Conservation (phyloP, 1,140 invertebrate genomes). For the Popillia japonica region DNA sequence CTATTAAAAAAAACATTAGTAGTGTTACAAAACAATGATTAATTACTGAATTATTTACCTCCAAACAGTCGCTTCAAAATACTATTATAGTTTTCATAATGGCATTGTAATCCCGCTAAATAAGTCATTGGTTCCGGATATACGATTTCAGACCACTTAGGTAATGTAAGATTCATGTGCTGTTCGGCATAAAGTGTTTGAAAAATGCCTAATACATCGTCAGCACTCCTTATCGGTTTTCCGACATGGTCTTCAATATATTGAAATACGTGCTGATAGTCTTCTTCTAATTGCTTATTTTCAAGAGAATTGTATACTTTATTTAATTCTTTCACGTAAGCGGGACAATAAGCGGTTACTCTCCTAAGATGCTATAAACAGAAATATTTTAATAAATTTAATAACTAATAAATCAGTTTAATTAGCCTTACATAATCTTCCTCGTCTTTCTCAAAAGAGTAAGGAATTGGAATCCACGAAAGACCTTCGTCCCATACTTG, state of each 20-base stretch:
- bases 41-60: slow-evolving; percentile 45
- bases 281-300: slow-evolving; percentile 46
- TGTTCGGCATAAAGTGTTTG: slow-evolving; percentile 55
- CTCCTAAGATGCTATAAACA: slow-evolving; percentile 47
- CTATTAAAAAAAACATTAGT: slow-evolving; percentile 46
- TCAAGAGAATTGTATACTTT: slow-evolving; percentile 46
- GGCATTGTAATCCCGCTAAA: slow-evolving; percentile 50
- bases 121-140: slow-evolving; percentile 50
- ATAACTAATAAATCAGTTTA: background rate
- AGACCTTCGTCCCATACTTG: slow-evolving; percentile 61
- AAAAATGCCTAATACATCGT: slow-evolving; percentile 51
- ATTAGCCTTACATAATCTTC: slow-evolving; percentile 61
- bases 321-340: slow-evolving; percentile 53
- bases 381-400: background rate
- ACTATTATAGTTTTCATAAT: slow-evolving; percentile 52
- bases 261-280: slow-evolving; percentile 46
- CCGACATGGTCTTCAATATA: slow-evolving; percentile 51
- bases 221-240: slow-evolving; percentile 41
- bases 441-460: slow-evolving; percentile 58
- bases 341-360: slow-evolving; percentile 54
- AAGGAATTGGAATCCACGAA: slow-evolving; percentile 67
- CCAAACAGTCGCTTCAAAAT: slow-evolving; percentile 53
- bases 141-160: slow-evolving; percentile 52
- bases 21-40: background rate
- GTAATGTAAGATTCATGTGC: slow-evolving; percentile 53